Evolutionary conservation across 2,888 invertebrate species (phyloP).

Genomic region (Brenthis hecate): DNA sequence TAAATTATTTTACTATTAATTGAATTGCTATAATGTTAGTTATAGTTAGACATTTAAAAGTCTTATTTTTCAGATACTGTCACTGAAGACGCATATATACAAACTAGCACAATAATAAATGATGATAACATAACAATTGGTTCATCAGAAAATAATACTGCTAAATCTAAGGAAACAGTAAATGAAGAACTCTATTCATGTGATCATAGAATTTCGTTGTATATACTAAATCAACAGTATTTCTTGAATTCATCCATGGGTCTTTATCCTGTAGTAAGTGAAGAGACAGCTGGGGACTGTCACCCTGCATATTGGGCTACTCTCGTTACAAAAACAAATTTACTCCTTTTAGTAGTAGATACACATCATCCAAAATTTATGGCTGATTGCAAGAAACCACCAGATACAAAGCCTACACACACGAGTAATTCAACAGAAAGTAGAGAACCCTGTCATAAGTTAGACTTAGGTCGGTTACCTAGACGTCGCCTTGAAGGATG

Average conservation of each 20-base stretch:
- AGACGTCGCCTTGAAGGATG: slow-evolving; percentile 88
- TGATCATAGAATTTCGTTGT: slow-evolving; percentile 87
- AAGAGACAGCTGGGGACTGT: slow-evolving; percentile 58
- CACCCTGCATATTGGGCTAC: slow-evolving; percentile 85
- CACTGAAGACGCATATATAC: slow-evolving; percentile 21
- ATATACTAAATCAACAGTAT: slow-evolving; percentile 84
- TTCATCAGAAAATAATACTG: slow-evolving; percentile 44
- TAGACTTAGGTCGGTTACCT: slow-evolving; percentile 85
- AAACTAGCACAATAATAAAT: slow-evolving; percentile 14
- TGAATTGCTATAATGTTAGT: not conserved
- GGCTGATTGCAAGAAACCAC: slow-evolving; percentile 74
- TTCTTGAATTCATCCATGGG: slow-evolving; percentile 64
- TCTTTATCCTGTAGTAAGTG: slow-evolving; percentile 56
- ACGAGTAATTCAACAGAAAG: slow-evolving; percentile 65
- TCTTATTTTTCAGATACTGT: slow-evolving; percentile 14
- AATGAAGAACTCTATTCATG: slow-evolving; percentile 77
- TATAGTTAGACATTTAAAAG: not conserved
- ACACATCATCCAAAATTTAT: slow-evolving; percentile 51
- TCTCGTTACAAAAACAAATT: slow-evolving; percentile 89
- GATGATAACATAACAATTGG: slow-evolving; percentile 15
- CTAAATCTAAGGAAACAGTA: slow-evolving; percentile 63
- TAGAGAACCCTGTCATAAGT: slow-evolving; percentile 88
- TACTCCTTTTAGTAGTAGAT: slow-evolving; percentile 89
- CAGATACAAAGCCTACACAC: slow-evolving; percentile 81
- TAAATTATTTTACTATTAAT: too few species aligned